Percentiles rank a stretch among this genome's conserved stretches.
These are phyloP conservation scores for Sebastes glaucus DNA, from an alignment of 2,797 vertebrate species.

Conservation along the genomic window DNA sequence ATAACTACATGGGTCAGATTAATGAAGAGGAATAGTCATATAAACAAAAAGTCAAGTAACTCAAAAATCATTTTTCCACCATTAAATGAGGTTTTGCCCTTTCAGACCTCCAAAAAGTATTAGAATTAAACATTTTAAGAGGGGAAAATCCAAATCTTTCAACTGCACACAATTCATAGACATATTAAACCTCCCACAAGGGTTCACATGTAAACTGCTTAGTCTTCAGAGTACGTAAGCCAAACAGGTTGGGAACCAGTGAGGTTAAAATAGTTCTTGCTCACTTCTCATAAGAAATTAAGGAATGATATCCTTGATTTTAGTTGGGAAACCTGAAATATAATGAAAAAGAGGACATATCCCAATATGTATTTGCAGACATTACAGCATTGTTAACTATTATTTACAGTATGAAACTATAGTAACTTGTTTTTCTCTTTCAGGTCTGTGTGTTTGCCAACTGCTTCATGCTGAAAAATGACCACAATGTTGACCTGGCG, in stretches of 20 bases:
- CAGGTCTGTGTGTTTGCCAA: constrained; percentile 94
- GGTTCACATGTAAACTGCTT: not conserved
- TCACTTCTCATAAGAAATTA: not conserved
- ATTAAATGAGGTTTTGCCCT: not conserved
- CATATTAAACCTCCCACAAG: not conserved
- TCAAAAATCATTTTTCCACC: not conserved
- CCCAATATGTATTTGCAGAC: not conserved
- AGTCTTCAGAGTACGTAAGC: not conserved
- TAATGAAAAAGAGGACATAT: not conserved
- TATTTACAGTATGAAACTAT: not conserved
- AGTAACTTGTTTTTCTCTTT: not conserved
- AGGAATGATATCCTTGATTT: not conserved
- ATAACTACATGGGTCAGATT: not conserved
- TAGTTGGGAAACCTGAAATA: not conserved
- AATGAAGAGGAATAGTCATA: not conserved
- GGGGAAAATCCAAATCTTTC: not conserved
- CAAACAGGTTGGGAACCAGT: not conserved
- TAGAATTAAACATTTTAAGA: not conserved
- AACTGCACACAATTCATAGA: not conserved
- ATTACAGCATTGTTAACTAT: not conserved
- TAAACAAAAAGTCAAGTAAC: not conserved
- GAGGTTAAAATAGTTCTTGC: not conserved
- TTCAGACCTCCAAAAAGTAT: not conserved
- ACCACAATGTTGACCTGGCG: constrained; percentile 85
- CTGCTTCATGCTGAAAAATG: constrained; percentile 73